Evolutionary conservation across 37 sponge, comb jelly and placozoan genomes (phyloP), one percentile per base, ranked within the genome.

Genomic region (Dysidea cf. avara): DNA sequence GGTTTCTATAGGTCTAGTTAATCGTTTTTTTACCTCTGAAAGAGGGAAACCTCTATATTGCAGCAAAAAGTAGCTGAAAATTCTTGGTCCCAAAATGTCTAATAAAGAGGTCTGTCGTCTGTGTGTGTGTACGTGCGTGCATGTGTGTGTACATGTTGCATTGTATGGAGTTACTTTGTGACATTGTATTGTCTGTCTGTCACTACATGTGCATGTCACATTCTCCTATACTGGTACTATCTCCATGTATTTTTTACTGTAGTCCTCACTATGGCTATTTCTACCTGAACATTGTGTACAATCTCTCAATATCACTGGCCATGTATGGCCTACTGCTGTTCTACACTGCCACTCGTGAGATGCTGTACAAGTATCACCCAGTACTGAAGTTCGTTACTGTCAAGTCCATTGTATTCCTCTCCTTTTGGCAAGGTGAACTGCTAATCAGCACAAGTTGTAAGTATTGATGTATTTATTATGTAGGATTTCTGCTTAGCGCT

Each of bases 401-500:
- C 43, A 98, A 98, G 57, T 63, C 85, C 7, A 82, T 98, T 21
- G 75, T 98, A 30, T 95, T 98, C 56, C 76, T 95, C 22, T 86
- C 93, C 1, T 98, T 98, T 65, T 98, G 99, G 99, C 99, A 98
- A 89, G 96, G 99, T 90, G 35, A n/a, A 61, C 29, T 22, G n/a
- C n/a, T 49, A 24, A 17, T 21, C 25, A 16, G 13, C 20, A 21
- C 20, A 35, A 48, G 22, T 60, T 53, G 36, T 75, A 17, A 25
- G 49, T 25, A 37, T 22, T 47, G 47, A 39, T 46, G 22, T 22
- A 74, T n/a, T n/a, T n/a, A n/a, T n/a, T n/a, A n/a, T n/a, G n/a
- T 12, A 74, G 61, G 36, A 5, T 4, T 62, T 7, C 6, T 31
- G 36, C 34, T 62, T 62, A 62, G n/a, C 7, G 35, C 5, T 28